phyloP scores from a whole-genome alignment of 2,888 invertebrate genomes.

The Anarsia innoxiella region DNA sequence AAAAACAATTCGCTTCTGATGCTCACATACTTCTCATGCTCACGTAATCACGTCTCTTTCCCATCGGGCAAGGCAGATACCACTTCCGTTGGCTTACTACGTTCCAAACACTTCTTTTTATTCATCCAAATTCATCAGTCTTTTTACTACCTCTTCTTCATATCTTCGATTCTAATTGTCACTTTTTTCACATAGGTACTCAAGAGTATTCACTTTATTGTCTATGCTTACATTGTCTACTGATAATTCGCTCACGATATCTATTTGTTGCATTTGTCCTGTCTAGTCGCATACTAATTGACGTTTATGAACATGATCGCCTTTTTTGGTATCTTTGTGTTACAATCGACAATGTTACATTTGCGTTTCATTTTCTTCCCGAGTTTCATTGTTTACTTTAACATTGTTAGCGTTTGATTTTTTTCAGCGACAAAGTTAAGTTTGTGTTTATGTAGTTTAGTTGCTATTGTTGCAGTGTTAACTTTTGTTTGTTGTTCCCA shows the following conservation, averaged over 20 bases:
- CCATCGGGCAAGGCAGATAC: too few relatives aligned
- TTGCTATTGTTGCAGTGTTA: conserved; percentile 30
- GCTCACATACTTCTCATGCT: too few relatives aligned
- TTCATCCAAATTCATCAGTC: too few relatives aligned
- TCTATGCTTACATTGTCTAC: too few relatives aligned
- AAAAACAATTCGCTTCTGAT: too few relatives aligned
- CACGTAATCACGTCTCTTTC: too few relatives aligned
- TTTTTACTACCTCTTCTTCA: too few relatives aligned
- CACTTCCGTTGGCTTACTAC: too few relatives aligned
- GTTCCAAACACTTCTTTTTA: too few relatives aligned
- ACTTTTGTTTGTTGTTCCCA: conserved; percentile 41
- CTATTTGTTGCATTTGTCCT: conserved; percentile 27
- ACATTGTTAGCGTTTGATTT: conserved; percentile 11
- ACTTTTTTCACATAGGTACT: too few relatives aligned
- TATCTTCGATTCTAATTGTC: too few relatives aligned
- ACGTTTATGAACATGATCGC: conserved; percentile 30
- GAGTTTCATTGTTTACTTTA: conserved; percentile 9
- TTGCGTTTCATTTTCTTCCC: conserved; percentile 11
- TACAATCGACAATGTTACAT: conserved; percentile 23
- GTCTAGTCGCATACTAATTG: conserved; percentile 29
- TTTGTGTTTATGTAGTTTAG: conserved; percentile 14
- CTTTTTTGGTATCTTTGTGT: conserved; percentile 34
- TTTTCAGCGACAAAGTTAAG: conserved; percentile 16
- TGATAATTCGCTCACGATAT: neutral
- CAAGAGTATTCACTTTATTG: too few relatives aligned